Percentiles rank a stretch among this genome's conserved stretches.
Conservation (phyloP, 2,113 vertebrate species). For the Abramis brama region DNA sequence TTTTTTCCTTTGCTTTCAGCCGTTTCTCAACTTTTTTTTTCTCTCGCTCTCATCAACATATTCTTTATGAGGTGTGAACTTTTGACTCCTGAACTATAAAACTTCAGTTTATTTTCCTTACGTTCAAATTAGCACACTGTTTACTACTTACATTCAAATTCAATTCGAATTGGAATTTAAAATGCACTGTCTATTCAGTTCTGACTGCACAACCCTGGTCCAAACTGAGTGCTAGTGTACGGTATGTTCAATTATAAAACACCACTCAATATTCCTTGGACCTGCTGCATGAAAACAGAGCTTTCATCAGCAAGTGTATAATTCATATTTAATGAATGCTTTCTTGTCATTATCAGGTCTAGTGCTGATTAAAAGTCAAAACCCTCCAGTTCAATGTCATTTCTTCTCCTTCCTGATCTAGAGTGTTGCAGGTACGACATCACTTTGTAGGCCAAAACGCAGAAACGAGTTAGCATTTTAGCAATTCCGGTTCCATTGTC, state of each 20-base stretch:
- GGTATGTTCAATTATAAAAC: background rate
- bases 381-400: conserved; percentile 19
- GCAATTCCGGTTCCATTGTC: too few species aligned
- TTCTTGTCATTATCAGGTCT: conserved; percentile 2
- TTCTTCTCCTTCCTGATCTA: background rate
- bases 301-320: conserved; percentile 29
- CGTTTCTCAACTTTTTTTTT: background rate
- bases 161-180: too few species aligned
- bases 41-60: conserved; percentile 36
- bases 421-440: too few species aligned
- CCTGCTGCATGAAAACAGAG: background rate
- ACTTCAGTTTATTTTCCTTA: background rate
- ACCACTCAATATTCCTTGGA: background rate
- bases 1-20: conserved; percentile 5
- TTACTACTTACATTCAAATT: background rate
- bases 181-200: background rate
- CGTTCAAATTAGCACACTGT: background rate
- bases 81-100: conserved; percentile 25
- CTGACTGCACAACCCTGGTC: background rate
- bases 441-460: too few species aligned
- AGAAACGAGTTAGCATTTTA: too few species aligned
- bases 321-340: conserved; percentile 29
- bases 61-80: conserved; percentile 36
- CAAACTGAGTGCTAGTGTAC: background rate
- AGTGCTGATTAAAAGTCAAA: conserved; percentile 33